These are phyloP conservation scores for Dioctria rufipes DNA, from an alignment of 2,888 invertebrate genomes.

Conservation along the genomic window DNA sequence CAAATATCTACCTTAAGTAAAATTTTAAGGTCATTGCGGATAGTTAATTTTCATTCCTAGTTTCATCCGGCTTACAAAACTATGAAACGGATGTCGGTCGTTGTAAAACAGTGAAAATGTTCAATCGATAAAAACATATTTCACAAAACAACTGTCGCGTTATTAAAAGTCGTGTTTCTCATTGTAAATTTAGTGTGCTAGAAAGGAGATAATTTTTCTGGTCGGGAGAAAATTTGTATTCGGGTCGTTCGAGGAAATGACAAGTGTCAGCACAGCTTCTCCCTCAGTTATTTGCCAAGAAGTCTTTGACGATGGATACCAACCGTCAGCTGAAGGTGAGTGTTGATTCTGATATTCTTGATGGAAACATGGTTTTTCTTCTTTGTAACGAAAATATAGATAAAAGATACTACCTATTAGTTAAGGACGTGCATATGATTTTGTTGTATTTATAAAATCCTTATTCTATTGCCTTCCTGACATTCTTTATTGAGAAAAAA, in stretches of 20 bases:
- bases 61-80: too few species aligned
- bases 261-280: conserved; percentile 59
- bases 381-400: too few species aligned
- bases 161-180: not conserved
- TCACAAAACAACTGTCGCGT: conserved; percentile 1
- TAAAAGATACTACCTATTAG: too few species aligned
- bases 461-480: not conserved
- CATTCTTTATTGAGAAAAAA: not conserved
- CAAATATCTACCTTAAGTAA: not conserved
- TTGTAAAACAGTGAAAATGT: not conserved
- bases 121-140: not conserved
- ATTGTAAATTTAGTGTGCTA: conserved; percentile 10
- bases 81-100: conserved; percentile 1
- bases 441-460: too few species aligned
- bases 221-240: conserved; percentile 3
- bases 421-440: too few species aligned
- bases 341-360: conserved; percentile 56
- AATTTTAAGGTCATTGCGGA: conserved; percentile 14
- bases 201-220: conserved; percentile 4
- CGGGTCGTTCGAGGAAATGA: conserved; percentile 50
- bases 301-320: conserved; percentile 87
- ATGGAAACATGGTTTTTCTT: not conserved
- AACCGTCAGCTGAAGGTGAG: conserved; percentile 86
- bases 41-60: not conserved
- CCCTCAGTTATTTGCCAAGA: conserved; percentile 81